phyloP scores from a whole-genome alignment of 2,888 invertebrate genomes.

The Platyscelio sp. region DNA sequence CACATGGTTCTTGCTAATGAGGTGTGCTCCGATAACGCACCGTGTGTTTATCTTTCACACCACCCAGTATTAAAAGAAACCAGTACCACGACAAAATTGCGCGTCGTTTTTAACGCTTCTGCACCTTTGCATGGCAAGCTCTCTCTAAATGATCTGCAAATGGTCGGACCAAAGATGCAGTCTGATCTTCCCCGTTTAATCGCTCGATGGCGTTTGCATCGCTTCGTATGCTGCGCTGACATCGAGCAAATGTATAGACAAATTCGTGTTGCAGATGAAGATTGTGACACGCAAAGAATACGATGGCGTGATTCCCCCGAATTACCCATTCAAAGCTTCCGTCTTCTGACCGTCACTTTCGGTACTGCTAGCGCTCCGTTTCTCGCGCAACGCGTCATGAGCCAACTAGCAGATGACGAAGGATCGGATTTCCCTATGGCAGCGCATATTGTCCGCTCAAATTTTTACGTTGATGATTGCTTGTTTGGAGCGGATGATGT shows the following conservation, averaged over 20 bases:
- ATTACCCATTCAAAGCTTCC: background rate
- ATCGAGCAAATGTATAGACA: background rate
- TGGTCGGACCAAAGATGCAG: slow-evolving; percentile 24
- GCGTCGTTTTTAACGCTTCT: slow-evolving; percentile 29
- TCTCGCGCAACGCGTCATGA: background rate
- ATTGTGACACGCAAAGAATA: too few species aligned
- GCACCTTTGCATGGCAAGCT: background rate
- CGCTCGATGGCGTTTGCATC: background rate
- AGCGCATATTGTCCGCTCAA: background rate
- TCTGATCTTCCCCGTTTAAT: background rate
- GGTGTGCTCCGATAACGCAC: background rate
- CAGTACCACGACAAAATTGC: slow-evolving; percentile 20
- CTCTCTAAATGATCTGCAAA: slow-evolving; percentile 6
- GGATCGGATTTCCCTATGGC: background rate
- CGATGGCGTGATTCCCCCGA: too few species aligned
- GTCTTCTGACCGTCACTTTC: background rate
- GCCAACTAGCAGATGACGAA: background rate
- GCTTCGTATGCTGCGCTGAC: background rate
- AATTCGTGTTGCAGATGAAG: background rate
- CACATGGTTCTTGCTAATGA: background rate
- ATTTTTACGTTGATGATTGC: slow-evolving; percentile 19
- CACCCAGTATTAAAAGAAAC: background rate
- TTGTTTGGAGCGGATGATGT: background rate
- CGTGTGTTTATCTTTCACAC: slow-evolving; percentile 3
- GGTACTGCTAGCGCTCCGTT: background rate